Evolutionary conservation across 2,797 vertebrate species (phyloP), one percentile per base, ranked within the genome.

Genomic region (Enteromius anoplus): DNA sequence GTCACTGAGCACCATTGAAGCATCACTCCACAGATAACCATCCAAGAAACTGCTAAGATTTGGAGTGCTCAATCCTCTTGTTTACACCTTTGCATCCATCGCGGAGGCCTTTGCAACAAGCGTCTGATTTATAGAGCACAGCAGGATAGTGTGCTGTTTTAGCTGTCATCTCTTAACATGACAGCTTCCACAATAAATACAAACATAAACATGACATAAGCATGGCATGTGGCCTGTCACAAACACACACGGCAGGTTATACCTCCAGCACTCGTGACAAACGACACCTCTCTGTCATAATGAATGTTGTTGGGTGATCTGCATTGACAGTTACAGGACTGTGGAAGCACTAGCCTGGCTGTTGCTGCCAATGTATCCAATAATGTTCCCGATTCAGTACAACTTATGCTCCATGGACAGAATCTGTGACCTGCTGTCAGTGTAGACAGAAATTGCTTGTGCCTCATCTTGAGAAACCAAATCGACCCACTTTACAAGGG

Each of bases 171-270:
- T 11, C 65, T 66, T 77, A 86, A 64, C 55, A 45, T 32, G 75
- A 77, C 81, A 62, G 71, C 65, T 62, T 80, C 66, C 17, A 34
- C 49, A 58, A 71, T 62, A 47, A 83, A 71, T 29, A 49, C 53
- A 42, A 68, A 64, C 81, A 70, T 55, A 80, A 83, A 65, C 64
- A 68, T 64, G 17, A 64, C 81, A 77, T 77, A 77, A 86, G 55
- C 68, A 80, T 83, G 23, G 1, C 26, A 76, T 42, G 66, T 32
- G 34, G 45, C 72, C 72, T 66, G 53, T 62, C 77, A 55, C 19
- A 62, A n/a, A 21, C 42, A 58, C 21, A 75, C 80, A 29, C 3
- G 23, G 42, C 49, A 62, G 65, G 23, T 81, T 85, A 75, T 37
- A 66, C 45, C 19, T 55, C 76, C n/a, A 29, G 17, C n/a, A 23